phyloP scores from a whole-genome alignment of 92 coral and sea anemone genomes.

The Actinostola sp. region DNA sequence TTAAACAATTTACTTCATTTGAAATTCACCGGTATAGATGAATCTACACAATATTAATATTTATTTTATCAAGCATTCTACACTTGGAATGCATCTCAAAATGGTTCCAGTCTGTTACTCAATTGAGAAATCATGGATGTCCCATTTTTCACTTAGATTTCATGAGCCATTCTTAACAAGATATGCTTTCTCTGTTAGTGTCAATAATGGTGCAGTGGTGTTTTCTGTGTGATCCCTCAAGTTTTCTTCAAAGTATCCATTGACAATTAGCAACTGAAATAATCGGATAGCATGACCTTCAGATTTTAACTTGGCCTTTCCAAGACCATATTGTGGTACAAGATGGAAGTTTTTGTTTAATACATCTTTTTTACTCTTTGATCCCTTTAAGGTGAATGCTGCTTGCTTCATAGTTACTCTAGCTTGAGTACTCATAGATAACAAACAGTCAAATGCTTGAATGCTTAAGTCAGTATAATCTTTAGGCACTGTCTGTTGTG shows the following conservation, averaged over 20 bases:
- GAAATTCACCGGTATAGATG: too few species aligned
- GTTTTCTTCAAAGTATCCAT: constrained; percentile 31
- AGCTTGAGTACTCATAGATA: constrained; percentile 7
- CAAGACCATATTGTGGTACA: constrained; percentile 39
- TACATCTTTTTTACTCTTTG: constrained; percentile 29
- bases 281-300: constrained; percentile 31
- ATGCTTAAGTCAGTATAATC: constrained; percentile 18
- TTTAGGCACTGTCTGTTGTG: constrained; percentile 1
- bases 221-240: constrained; percentile 17
- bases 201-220: constrained; percentile 36
- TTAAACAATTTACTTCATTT: too few species aligned
- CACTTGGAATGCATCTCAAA: too few species aligned
- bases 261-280: constrained; percentile 25
- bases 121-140: too few species aligned
- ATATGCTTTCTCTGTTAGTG: constrained; percentile 23
- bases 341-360: constrained; percentile 33
- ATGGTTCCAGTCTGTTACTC: too few species aligned
- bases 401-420: constrained; percentile 27
- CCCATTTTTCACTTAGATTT: neutral
- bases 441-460: constrained; percentile 28
- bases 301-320: constrained; percentile 36
- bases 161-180: constrained; percentile 25
- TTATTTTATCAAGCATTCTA: too few species aligned
- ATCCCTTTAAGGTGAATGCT: constrained; percentile 18
- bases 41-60: too few species aligned